Evolutionary conservation across 2,797 vertebrate genomes (phyloP).

Genomic region (Acropternis orthonyx): DNA sequence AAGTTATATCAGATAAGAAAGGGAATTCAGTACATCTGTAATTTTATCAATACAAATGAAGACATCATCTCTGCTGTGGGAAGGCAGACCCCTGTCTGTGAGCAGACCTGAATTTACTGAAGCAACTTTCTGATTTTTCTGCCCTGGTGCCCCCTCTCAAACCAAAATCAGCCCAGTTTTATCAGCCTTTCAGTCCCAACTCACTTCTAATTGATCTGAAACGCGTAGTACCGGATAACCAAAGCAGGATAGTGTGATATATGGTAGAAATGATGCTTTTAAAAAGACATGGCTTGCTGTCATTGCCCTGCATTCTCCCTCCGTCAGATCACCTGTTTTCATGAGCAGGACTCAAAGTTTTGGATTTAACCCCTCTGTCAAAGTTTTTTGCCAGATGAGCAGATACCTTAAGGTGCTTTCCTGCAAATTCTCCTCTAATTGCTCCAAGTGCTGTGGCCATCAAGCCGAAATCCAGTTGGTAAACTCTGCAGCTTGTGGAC

Average conservation of each 20-base stretch:
- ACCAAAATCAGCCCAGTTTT: not conserved
- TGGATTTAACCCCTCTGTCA: not conserved
- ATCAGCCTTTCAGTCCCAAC: not conserved
- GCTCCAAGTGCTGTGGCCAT: constrained; percentile 15
- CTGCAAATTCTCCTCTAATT: constrained; percentile 66
- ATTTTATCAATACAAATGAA: not conserved
- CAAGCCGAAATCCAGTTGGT: constrained; percentile 58
- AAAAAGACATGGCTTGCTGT: not conserved
- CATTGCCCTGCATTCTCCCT: not conserved
- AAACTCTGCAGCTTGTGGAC: constrained; percentile 63
- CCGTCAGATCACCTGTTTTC: not conserved
- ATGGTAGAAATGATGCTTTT: not conserved
- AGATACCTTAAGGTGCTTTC: not conserved
- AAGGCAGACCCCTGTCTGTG: not conserved
- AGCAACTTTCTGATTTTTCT: not conserved
- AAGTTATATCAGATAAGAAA: not conserved
- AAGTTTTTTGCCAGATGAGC: not conserved
- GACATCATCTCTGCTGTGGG: not conserved
- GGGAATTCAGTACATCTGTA: not conserved
- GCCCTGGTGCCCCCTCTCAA: not conserved
- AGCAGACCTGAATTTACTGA: not conserved
- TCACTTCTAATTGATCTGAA: not conserved
- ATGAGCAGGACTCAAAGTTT: not conserved
- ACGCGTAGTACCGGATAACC: rapidly evolving
- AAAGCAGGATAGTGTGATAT: not conserved